Percentiles rank a stretch among this genome's conserved stretches.
Evolutionary conservation across 30 jellyfish, hydroid and myxozoan genomes (phyloP).

Genomic region (Cassiopea andromeda): DNA sequence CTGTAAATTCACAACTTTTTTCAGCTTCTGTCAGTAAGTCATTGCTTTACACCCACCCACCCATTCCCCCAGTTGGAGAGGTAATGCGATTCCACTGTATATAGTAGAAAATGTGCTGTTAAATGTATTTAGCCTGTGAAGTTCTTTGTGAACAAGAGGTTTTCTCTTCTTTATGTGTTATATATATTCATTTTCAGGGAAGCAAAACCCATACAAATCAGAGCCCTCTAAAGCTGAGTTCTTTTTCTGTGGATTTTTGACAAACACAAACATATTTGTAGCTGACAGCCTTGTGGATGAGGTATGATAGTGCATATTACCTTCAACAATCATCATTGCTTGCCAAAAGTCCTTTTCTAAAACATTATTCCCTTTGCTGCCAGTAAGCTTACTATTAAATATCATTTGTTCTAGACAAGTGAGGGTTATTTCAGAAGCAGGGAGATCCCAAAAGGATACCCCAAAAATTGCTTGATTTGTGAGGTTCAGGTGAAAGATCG

Average conservation of each 20-base stretch:
- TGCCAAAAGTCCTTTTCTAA: background rate
- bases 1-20: too few species aligned
- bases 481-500: constrained; percentile 67
- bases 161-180: background rate
- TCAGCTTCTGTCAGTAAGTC: too few species aligned
- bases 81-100: too few species aligned
- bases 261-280: constrained; percentile 71
- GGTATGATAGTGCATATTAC: constrained; percentile 14
- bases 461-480: constrained; percentile 61
- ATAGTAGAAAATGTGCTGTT: too few species aligned
- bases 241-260: constrained; percentile 79
- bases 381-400: background rate
- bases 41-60: too few species aligned
- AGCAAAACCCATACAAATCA: constrained; percentile 66
- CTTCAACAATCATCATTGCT: background rate
- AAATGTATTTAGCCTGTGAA: too few species aligned
- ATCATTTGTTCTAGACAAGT: constrained; percentile 36
- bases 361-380: background rate
- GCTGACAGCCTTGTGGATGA: constrained; percentile 85
- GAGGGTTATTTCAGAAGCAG: constrained; percentile 71
- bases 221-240: constrained; percentile 83
- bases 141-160: too few species aligned
- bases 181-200: constrained; percentile 18
- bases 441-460: constrained; percentile 72
- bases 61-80: too few species aligned